These are phyloP conservation scores for zebrafish (Danio rerio) DNA, from an alignment of 2,113 vertebrate species.

Conservation along the genomic window DNA sequence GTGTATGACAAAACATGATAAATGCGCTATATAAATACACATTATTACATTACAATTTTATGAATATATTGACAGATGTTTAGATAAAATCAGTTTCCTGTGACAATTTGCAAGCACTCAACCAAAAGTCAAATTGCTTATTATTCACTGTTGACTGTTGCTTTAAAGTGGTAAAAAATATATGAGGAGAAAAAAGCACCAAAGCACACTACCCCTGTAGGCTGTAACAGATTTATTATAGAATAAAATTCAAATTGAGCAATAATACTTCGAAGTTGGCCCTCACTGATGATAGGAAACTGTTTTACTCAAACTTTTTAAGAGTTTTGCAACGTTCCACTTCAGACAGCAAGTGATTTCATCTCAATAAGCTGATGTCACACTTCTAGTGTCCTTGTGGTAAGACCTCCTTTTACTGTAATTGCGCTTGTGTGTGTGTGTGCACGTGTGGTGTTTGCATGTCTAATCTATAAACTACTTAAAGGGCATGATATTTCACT, in stretches of 20 bases:
- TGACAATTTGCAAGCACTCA: no score
- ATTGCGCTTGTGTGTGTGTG: background rate
- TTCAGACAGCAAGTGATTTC: background rate
- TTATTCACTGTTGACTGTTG: no score
- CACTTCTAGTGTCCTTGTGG: background rate
- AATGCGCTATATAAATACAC: no score
- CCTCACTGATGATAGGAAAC: slow-evolving; percentile 3
- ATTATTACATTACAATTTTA: no score
- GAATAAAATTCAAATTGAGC: background rate
- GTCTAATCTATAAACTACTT: background rate
- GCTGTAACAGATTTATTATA: background rate
- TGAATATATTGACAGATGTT: no score
- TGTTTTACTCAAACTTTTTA: background rate
- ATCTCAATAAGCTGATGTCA: background rate
- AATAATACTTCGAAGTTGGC: background rate
- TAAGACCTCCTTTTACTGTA: slow-evolving; percentile 30
- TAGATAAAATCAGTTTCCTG: no score
- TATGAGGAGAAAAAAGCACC: no score
- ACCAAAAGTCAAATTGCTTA: no score
- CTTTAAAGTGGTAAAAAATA: no score
- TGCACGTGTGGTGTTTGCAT: slow-evolving; percentile 22
- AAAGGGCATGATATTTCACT: slow-evolving; percentile 7
- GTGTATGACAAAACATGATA: no score
- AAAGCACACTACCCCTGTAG: background rate
- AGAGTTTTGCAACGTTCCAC: background rate